These are phyloP conservation scores for Pantherophis guttatus DNA, from an alignment of 2,113 vertebrate species.

Conservation along the genomic window DNA sequence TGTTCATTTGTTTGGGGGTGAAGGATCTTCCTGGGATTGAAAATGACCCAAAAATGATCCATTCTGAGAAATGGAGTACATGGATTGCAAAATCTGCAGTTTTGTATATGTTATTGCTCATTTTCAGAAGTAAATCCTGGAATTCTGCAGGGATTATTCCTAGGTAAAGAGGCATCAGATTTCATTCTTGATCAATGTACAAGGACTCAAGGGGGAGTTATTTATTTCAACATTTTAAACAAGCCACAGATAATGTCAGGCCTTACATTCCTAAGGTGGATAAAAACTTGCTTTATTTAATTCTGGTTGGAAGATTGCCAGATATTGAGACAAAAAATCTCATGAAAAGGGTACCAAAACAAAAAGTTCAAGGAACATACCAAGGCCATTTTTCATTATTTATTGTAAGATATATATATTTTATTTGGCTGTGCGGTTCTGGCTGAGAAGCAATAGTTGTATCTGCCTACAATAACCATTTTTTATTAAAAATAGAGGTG, in stretches of 20 bases:
- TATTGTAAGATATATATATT: not conserved
- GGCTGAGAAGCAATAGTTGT: not conserved
- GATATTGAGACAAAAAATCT: constrained; percentile 7
- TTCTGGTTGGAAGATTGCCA: constrained; percentile 16
- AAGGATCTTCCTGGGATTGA: not conserved
- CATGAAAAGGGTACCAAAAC: not conserved
- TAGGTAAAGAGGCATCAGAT: not conserved
- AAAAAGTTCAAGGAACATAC: not conserved
- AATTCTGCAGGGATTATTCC: not conserved
- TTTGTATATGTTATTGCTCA: not conserved
- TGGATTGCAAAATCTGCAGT: not conserved
- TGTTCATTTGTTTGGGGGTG: not conserved
- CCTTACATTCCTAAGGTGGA: constrained; percentile 23
- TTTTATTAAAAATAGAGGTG: not conserved
- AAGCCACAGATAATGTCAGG: not conserved
- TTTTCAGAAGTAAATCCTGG: not conserved
- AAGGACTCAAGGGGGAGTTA: not conserved
- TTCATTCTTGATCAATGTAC: not conserved
- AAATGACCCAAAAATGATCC: not conserved
- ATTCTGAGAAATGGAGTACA: not conserved
- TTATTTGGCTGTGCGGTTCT: not conserved
- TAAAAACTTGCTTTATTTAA: constrained; percentile 33
- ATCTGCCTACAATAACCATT: not conserved
- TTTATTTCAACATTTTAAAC: not conserved
- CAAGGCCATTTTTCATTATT: constrained; percentile 15